These are phyloP conservation scores for Lepus europaeus DNA, from an alignment of 2,113 vertebrate genomes.

Conservation along the genomic window DNA sequence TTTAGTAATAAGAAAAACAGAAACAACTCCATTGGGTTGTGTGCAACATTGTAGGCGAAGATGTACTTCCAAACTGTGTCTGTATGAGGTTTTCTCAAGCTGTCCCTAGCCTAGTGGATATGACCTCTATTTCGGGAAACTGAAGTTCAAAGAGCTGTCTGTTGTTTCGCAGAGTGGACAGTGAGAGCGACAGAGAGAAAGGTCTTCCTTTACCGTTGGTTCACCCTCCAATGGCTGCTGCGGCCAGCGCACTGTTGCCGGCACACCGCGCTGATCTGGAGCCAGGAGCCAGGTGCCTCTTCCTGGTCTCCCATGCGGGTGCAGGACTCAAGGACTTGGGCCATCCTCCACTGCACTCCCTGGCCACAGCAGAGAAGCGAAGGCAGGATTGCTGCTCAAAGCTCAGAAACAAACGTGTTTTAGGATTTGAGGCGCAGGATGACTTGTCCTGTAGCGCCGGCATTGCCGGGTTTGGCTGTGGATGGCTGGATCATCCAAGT, in stretches of 20 bases:
- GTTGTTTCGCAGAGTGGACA: no score
- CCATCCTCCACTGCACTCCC: no score
- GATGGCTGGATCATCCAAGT: not conserved
- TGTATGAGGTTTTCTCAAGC: fast-evolving
- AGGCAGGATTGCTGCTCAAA: not conserved
- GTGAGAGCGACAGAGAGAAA: no score
- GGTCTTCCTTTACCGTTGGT: no score
- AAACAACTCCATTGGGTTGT: not conserved
- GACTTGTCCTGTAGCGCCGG: not conserved
- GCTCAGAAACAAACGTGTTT: not conserved
- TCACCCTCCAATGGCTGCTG: no score
- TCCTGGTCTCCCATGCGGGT: no score
- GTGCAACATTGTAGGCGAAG: fast-evolving
- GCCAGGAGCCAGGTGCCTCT: no score
- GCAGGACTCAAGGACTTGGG: no score
- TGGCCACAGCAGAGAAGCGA: no score
- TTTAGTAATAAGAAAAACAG: not conserved
- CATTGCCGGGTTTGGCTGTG: not conserved
- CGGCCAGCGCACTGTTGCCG: no score
- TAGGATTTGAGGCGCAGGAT: not conserved
- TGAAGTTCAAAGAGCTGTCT: not conserved
- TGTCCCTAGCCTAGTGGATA: fast-evolving
- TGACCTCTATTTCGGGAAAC: not conserved
- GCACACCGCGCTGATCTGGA: no score
- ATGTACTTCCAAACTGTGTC: not conserved